Percentiles rank a stretch among this genome's conserved stretches.
These are phyloP conservation scores for Dicentrarchus labrax DNA, from an alignment of 2,113 vertebrate genomes.

Conservation along the genomic window DNA sequence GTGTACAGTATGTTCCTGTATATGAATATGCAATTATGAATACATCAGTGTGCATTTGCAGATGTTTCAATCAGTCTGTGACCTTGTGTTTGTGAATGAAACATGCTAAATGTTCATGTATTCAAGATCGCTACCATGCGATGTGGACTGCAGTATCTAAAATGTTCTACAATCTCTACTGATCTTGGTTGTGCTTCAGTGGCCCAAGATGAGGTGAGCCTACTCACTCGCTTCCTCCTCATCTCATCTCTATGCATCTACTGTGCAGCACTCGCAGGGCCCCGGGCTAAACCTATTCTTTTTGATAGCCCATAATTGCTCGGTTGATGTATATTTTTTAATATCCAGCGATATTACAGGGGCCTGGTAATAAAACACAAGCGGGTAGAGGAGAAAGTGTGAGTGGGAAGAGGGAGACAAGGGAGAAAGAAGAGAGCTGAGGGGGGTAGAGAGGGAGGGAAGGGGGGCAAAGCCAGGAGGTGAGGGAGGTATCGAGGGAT, in stretches of 20 bases:
- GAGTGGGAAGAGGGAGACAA: constrained; percentile 51
- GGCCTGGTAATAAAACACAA: constrained; percentile 79
- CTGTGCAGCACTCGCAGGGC: constrained; percentile 61
- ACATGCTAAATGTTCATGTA: background rate
- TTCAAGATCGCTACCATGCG: constrained; percentile 12
- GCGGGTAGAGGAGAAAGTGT: constrained; percentile 60
- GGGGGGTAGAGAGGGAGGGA: constrained; percentile 10
- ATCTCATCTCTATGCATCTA: constrained; percentile 72
- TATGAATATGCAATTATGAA: constrained; percentile 31
- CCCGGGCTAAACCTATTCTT: constrained; percentile 80
- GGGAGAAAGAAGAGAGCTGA: constrained; percentile 47
- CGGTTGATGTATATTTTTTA: constrained; percentile 87
- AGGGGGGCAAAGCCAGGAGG: constrained; percentile 21
- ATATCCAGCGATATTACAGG: constrained; percentile 85
- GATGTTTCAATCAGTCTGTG: constrained; percentile 19
- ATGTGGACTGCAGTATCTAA: constrained; percentile 18
- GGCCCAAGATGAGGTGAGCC: constrained; percentile 45
- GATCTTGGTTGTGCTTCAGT: constrained; percentile 40
- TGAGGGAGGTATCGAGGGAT: background rate
- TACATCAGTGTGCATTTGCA: constrained; percentile 9
- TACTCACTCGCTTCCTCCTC: constrained; percentile 45
- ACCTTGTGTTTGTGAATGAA: constrained; percentile 44
- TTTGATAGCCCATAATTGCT: constrained; percentile 85
- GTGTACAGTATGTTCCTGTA: background rate
- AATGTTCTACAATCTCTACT: constrained; percentile 39